A percentile compares a stretch with the other conserved stretches of the same genome.
phyloP scores from a whole-genome alignment of 2,113 vertebrate genomes.

The Nothoprocta perdicaria region DNA sequence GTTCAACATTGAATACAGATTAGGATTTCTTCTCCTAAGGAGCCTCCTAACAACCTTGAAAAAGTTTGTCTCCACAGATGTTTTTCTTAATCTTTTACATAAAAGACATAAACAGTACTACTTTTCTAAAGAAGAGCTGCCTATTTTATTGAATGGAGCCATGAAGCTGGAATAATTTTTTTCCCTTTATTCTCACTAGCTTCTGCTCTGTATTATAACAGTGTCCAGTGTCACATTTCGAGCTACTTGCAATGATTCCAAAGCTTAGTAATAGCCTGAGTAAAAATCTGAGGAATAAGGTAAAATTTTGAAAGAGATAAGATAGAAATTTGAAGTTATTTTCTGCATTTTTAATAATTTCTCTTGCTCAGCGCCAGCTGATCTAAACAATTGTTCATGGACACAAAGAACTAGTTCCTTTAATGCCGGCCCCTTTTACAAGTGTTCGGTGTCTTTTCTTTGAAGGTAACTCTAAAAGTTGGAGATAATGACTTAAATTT shows the following conservation, averaged over 20 bases:
- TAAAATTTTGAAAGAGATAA: neutral
- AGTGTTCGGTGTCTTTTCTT: neutral
- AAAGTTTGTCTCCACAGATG: neutral
- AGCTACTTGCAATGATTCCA: neutral
- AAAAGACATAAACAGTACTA: neutral
- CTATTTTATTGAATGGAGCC: neutral
- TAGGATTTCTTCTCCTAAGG: neutral
- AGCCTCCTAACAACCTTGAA: rapidly evolving
- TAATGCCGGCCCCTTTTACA: neutral
- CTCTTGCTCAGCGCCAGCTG: too few relatives aligned
- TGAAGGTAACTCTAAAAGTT: neutral
- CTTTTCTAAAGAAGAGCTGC: neutral
- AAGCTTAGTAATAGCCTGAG: neutral
- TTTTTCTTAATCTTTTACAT: neutral
- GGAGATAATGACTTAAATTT: neutral
- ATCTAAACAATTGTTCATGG: too few relatives aligned
- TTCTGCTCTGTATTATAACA: neutral
- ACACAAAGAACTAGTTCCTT: neutral
- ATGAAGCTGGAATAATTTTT: neutral
- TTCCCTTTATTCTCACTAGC: neutral
- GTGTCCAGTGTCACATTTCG: neutral
- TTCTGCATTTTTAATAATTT: neutral
- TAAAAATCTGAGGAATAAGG: neutral
- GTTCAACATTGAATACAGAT: neutral
- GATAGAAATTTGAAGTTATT: neutral